Evolutionary conservation across 2,888 invertebrate species (phyloP).

Genomic region (Protodeltote pygarga): DNA sequence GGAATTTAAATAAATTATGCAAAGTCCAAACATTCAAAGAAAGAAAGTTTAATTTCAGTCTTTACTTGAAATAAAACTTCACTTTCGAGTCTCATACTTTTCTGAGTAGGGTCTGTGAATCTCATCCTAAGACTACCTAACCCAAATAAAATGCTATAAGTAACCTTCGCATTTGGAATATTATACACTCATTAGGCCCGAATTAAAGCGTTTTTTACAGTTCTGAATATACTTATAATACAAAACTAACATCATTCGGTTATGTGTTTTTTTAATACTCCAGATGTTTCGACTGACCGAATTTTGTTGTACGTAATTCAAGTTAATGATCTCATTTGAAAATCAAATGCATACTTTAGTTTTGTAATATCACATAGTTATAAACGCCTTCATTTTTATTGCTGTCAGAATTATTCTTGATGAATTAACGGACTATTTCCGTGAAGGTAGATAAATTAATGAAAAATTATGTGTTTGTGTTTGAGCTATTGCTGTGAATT

Average conservation of each 20-base stretch:
- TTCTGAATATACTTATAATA: conserved; percentile 24
- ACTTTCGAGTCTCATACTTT: neutral
- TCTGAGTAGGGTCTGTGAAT: too few relatives aligned
- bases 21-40: too few relatives aligned
- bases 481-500: too few relatives aligned
- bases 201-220: conserved; percentile 27
- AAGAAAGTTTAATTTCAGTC: too few relatives aligned
- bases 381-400: conserved; percentile 10
- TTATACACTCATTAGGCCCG: conserved; percentile 26
- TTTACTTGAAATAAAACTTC: too few relatives aligned
- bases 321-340: conserved; percentile 31
- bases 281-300: conserved; percentile 31
- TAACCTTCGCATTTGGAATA: conserved; percentile 27
- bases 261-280: conserved; percentile 27
- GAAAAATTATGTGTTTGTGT: too few relatives aligned
- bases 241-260: conserved; percentile 19
- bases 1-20: too few relatives aligned
- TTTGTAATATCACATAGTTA: conserved; percentile 19
- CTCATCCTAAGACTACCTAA: too few relatives aligned
- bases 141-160: too few relatives aligned
- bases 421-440: conserved; percentile 10
- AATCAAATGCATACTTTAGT: conserved; percentile 15
- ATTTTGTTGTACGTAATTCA: conserved; percentile 24
- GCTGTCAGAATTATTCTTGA: neutral
- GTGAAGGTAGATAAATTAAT: neutral